phyloP scores from a whole-genome alignment of 2,113 vertebrate species.

The Cyprinodon brontotheroides region DNA sequence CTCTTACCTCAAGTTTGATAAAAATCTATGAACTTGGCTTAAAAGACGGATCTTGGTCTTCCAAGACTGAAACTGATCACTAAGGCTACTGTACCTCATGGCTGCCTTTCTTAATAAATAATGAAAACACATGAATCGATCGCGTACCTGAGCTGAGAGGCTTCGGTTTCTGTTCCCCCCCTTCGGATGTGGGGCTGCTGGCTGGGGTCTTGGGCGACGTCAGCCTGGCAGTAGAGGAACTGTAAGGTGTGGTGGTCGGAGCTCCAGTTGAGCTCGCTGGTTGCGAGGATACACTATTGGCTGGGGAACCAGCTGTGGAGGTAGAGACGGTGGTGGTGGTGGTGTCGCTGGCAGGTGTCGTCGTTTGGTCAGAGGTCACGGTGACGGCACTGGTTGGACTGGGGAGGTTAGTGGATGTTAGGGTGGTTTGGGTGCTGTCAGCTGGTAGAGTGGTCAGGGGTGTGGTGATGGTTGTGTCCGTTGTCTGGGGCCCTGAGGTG shows the following conservation, averaged over 20 bases:
- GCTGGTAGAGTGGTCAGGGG: neutral
- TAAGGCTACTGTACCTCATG: too few relatives aligned
- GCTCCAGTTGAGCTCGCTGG: too few relatives aligned
- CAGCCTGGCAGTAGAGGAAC: neutral
- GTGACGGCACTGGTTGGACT: neutral
- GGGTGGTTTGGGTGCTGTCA: neutral
- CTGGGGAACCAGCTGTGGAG: neutral
- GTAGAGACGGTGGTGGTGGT: neutral
- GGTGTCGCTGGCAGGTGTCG: neutral
- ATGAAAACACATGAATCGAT: neutral
- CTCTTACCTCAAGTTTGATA: too few relatives aligned
- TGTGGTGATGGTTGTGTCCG: neutral
- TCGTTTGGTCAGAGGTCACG: neutral
- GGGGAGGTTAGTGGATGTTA: accelerated
- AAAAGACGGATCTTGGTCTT: too few relatives aligned
- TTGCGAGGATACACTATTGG: neutral
- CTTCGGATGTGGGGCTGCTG: neutral
- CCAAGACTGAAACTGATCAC: too few relatives aligned
- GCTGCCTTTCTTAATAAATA: neutral
- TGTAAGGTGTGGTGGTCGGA: neutral
- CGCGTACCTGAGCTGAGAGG: conserved; percentile 67
- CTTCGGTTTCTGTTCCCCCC: conserved; percentile 2
- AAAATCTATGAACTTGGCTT: too few relatives aligned
- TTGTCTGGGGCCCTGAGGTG: neutral
- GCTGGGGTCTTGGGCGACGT: neutral